phyloP scores from a whole-genome alignment of 2,113 vertebrate genomes.

The Limanda limanda region DNA sequence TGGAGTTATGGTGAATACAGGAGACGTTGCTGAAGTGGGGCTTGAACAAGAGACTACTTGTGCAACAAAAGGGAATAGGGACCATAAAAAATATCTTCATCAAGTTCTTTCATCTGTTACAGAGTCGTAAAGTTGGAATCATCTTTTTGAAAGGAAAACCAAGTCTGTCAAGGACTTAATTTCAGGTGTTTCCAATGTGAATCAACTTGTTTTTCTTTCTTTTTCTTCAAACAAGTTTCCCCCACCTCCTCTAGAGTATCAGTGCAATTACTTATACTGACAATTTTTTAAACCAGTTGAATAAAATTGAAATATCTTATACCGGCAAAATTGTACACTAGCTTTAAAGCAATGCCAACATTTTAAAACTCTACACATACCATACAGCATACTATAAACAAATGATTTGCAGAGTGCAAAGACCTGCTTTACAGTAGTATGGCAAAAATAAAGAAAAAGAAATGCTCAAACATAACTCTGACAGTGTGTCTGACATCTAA shows the following conservation, averaged over 20 bases:
- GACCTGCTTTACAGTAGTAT: slow-evolving; percentile 24
- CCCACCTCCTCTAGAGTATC: neutral
- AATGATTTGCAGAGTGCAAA: slow-evolving; percentile 21
- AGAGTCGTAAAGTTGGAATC: slow-evolving; percentile 5
- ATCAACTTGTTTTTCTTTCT: neutral
- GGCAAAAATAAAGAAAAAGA: slow-evolving; percentile 1
- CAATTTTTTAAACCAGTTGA: neutral
- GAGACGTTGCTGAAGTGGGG: slow-evolving; percentile 1
- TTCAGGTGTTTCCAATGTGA: neutral
- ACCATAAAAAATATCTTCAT: neutral
- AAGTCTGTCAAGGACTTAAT: neutral
- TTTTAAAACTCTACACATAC: neutral
- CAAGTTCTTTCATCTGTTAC: neutral
- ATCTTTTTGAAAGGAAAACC: neutral
- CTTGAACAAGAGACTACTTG: slow-evolving; percentile 27
- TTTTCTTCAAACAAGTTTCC: neutral
- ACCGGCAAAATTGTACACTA: neutral
- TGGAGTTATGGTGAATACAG: slow-evolving; percentile 20
- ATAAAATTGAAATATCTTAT: neutral
- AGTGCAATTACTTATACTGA: slow-evolving; percentile 6
- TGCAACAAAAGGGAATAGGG: neutral
- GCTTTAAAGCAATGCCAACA: neutral
- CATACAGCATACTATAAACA: neutral
- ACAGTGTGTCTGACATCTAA: slow-evolving; percentile 53
- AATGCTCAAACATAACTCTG: slow-evolving; percentile 44